Percentiles rank a stretch among this genome's conserved stretches.
Evolutionary conservation across 2,888 invertebrate species (phyloP).

Genomic region (Parnassius apollo): DNA sequence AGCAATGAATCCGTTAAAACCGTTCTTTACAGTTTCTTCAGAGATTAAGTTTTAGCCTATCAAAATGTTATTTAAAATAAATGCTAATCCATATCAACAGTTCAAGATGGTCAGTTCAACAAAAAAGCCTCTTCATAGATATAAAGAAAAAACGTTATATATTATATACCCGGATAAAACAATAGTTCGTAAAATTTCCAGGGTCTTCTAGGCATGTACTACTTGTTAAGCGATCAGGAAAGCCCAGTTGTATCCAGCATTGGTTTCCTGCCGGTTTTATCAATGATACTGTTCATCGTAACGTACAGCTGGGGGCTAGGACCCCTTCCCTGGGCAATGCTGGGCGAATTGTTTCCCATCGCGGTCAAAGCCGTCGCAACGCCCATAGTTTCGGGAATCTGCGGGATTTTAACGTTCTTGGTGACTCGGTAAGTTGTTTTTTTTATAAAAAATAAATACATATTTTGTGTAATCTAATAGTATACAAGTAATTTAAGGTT

Average conservation of each 20-base stretch:
- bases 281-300: constrained; percentile 87
- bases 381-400: constrained; percentile 87
- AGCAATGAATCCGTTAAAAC: too few species aligned
- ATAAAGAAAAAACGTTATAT: too few species aligned
- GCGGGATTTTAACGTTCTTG: constrained; percentile 88
- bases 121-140: too few species aligned
- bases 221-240: constrained; percentile 77
- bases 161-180: too few species aligned
- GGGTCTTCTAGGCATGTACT: constrained; percentile 83
- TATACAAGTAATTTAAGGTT: too few species aligned
- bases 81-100: too few species aligned
- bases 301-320: constrained; percentile 90
- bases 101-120: too few species aligned
- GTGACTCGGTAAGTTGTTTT: constrained; percentile 82
- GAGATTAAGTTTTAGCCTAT: too few species aligned
- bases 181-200: constrained; percentile 40
- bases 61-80: too few species aligned
- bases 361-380: constrained; percentile 89
- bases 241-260: constrained; percentile 68
- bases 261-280: constrained; percentile 86
- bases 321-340: constrained; percentile 90
- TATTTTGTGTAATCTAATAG: too few species aligned
- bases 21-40: too few species aligned
- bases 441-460: too few species aligned
- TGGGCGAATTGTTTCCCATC: constrained; percentile 90